phyloP scores from a whole-genome alignment of 2,113 vertebrate species.

The Scomber japonicus region DNA sequence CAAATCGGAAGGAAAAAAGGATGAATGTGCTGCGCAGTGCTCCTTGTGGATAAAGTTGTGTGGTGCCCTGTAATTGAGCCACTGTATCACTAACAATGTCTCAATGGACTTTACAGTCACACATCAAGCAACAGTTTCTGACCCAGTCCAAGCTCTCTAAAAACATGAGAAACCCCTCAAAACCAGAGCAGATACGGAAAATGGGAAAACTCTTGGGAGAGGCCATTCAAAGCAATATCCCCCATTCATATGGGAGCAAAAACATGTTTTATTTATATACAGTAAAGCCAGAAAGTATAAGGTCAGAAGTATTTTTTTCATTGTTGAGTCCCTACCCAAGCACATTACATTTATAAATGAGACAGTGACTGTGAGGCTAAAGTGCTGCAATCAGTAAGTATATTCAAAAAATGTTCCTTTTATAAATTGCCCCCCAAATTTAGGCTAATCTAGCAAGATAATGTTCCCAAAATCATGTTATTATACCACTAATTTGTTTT shows the following conservation, averaged over 20 bases:
- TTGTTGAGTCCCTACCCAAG: conserved; percentile 20
- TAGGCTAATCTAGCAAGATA: background rate
- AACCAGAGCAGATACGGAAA: conserved; percentile 17
- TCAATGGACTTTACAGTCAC: conserved; percentile 19
- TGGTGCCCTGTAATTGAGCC: conserved; percentile 16
- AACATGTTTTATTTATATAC: conserved; percentile 14
- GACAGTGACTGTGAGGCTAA: conserved; percentile 14
- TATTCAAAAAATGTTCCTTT: background rate
- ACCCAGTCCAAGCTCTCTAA: background rate
- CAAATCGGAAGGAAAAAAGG: background rate
- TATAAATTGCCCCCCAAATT: background rate
- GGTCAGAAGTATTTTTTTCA: conserved; percentile 15
- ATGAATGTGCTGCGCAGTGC: background rate
- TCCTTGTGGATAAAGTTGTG: background rate
- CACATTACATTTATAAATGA: conserved; percentile 27
- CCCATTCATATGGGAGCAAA: background rate
- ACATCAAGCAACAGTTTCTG: background rate
- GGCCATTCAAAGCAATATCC: conserved; percentile 2
- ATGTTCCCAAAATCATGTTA: too few relatives aligned
- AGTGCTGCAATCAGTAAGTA: conserved; percentile 17
- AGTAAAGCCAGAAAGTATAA: conserved; percentile 9
- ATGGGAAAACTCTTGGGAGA: conserved; percentile 11
- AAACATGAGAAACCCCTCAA: background rate
- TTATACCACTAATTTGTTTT: too few relatives aligned
- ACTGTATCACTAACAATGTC: background rate